phyloP scores from a whole-genome alignment of 2,113 vertebrate genomes.

The Reinhardtius hippoglossoides region DNA sequence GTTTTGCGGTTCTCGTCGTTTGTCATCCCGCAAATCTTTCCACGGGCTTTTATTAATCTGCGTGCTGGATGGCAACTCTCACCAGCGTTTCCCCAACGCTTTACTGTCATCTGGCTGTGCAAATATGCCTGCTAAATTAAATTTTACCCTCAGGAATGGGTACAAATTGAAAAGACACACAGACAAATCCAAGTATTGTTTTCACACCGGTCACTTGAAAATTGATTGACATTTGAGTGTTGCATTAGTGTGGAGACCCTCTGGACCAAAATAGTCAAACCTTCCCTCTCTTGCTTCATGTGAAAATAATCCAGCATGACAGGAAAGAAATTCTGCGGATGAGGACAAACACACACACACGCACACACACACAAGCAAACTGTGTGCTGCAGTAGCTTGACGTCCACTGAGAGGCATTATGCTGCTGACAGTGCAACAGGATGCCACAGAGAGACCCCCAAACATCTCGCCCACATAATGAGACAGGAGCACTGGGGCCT shows the following conservation, averaged over 20 bases:
- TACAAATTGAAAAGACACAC: slow-evolving; percentile 68
- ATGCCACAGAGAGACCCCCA: slow-evolving; percentile 72
- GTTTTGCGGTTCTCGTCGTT: slow-evolving; percentile 67
- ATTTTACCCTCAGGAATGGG: slow-evolving; percentile 66
- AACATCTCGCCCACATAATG: slow-evolving; percentile 81
- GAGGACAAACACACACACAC: slow-evolving; percentile 6
- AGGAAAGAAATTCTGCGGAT: slow-evolving; percentile 45
- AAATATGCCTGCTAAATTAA: slow-evolving; percentile 77
- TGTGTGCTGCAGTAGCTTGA: slow-evolving; percentile 48
- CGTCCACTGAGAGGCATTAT: slow-evolving; percentile 75
- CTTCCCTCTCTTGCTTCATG: slow-evolving; percentile 38
- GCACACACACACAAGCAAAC: slow-evolving; percentile 40
- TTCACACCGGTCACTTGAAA: slow-evolving; percentile 55
- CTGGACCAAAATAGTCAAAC: slow-evolving; percentile 53
- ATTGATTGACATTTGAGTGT: slow-evolving; percentile 73
- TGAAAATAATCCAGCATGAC: slow-evolving; percentile 52
- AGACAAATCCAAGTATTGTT: slow-evolving; percentile 59
- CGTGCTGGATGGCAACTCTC: slow-evolving; percentile 61
- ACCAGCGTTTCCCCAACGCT: slow-evolving; percentile 51
- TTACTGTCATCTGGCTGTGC: slow-evolving; percentile 72
- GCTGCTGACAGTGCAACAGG: slow-evolving; percentile 76
- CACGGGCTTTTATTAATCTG: slow-evolving; percentile 74
- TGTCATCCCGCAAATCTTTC: slow-evolving; percentile 72
- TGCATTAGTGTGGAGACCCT: slow-evolving; percentile 66
- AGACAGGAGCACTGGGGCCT: slow-evolving; percentile 69